A percentile compares a stretch with the other conserved stretches of the same genome.
phyloP scores from a whole-genome alignment of 2,888 invertebrate genomes.

The Meta bourneti region DNA sequence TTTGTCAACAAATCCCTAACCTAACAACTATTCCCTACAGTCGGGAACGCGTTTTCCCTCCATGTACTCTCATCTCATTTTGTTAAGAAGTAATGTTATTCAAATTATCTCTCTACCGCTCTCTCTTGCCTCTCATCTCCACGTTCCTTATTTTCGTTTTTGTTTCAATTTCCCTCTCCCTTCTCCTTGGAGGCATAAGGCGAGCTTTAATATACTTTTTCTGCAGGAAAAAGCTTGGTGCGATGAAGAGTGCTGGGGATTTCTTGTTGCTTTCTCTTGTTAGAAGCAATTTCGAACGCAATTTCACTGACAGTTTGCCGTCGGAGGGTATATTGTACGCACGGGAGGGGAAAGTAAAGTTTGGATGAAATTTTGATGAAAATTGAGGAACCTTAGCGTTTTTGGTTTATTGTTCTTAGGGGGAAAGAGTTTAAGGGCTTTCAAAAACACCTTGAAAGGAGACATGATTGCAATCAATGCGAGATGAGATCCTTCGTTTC shows the following conservation, averaged over 20 bases:
- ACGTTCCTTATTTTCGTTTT: not conserved
- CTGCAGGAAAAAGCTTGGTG: not conserved
- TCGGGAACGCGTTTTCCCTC: constrained; percentile 25
- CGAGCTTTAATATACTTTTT: constrained; percentile 14
- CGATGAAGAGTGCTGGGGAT: constrained; percentile 40
- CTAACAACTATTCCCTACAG: constrained; percentile 45
- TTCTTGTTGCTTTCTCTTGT: constrained; percentile 63
- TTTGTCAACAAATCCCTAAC: constrained; percentile 68
- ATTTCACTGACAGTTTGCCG: constrained; percentile 53
- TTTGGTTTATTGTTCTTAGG: not conserved
- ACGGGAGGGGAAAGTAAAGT: constrained; percentile 32
- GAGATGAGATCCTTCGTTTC: not conserved
- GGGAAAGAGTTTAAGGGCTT: not conserved
- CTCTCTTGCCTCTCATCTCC: not conserved
- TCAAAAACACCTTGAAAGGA: not conserved
- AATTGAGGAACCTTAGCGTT: constrained; percentile 32
- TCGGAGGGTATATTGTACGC: constrained; percentile 24
- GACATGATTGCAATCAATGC: not conserved
- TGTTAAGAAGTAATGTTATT: constrained; percentile 69
- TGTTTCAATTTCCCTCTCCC: constrained; percentile 18
- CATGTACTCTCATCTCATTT: constrained; percentile 42
- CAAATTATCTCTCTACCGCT: constrained; percentile 60
- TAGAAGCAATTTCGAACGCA: constrained; percentile 69
- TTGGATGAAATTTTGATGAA: constrained; percentile 55
- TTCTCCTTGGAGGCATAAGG: constrained; percentile 43